Evolutionary conservation across 2,113 vertebrate species (phyloP).

Genomic region (Raphicerus campestris): DNA sequence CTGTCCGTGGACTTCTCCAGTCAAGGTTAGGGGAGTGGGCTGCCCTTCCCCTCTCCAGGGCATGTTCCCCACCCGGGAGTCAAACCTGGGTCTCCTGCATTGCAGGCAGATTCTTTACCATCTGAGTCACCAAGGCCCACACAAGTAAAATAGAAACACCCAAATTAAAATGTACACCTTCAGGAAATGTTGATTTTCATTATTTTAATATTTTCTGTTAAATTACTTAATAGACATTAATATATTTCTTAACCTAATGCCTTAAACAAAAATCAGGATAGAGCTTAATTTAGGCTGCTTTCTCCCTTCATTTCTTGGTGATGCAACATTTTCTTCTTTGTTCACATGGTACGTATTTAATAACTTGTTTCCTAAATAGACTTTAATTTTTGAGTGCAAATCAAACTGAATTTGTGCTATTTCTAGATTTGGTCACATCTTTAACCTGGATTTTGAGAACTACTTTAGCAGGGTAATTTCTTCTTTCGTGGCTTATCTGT

Average conservation of each 20-base stretch:
- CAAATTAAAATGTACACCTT: neutral
- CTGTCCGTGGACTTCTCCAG: neutral
- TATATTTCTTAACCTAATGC: neutral
- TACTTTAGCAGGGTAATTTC: rapidly evolving
- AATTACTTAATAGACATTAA: neutral
- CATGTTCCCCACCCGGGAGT: neutral
- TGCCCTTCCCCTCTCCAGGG: neutral
- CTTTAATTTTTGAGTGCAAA: neutral
- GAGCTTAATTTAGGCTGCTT: neutral
- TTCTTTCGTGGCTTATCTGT: neutral
- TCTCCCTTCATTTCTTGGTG: neutral
- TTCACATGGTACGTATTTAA: neutral
- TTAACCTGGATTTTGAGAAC: neutral
- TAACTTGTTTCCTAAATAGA: neutral
- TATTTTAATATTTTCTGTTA: neutral
- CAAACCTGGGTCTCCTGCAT: neutral
- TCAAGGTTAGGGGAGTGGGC: neutral
- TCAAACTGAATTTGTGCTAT: neutral
- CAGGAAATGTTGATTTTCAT: neutral
- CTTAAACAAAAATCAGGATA: neutral
- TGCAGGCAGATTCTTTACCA: neutral
- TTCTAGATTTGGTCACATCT: neutral
- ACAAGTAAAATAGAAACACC: neutral
- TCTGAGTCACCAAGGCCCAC: neutral
- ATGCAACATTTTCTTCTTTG: neutral